Evolutionary conservation across 2,888 invertebrate genomes (phyloP), one percentile per base, ranked within the genome.

Genomic region (Amphiduros pacificus): DNA sequence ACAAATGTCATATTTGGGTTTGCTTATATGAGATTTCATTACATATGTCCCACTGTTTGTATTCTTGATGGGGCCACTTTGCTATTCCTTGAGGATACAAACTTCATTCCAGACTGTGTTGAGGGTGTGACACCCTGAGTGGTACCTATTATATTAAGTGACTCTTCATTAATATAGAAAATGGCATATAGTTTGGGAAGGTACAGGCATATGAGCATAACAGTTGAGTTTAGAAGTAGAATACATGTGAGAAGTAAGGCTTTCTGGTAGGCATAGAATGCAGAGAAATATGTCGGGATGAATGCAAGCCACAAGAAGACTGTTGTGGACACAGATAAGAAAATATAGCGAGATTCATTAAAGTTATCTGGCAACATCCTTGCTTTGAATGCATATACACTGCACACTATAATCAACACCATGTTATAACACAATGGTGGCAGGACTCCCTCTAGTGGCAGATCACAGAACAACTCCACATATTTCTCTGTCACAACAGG

Each of bases 101-200:
- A n/a, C n/a, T n/a, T n/a, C n/a, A n/a, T n/a, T n/a, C n/a, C n/a
- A n/a, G n/a, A n/a, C n/a, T n/a, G n/a, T n/a, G n/a, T n/a, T n/a
- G n/a, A n/a, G n/a, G n/a, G n/a, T n/a, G n/a, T n/a, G n/a, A n/a
- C n/a, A n/a, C n/a, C n/a, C n/a, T n/a, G n/a, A n/a, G n/a, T n/a
- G n/a, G 44, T 44, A 44, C 44, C 44, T n/a, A 50, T 49, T 24
- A 58, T 24, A 27, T 56, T 24, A 3, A 56, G 26, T 5, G 4
- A 26, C 3, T 59, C 59, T n/a, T 52, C 59, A 40, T 59, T 48
- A 3, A 69, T 70, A 70, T 61, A 67, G 65, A 78, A 92, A 92
- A 81, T 91, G 91, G 85, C 96, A 96, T 73, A 65, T 11, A 77
- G 66, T 36, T 74, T 71, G 17, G 76, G 75, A 36, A 74, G 44